These are phyloP conservation scores for Indicator maculatus DNA, from an alignment of 2,113 vertebrate species.

Conservation along the genomic window DNA sequence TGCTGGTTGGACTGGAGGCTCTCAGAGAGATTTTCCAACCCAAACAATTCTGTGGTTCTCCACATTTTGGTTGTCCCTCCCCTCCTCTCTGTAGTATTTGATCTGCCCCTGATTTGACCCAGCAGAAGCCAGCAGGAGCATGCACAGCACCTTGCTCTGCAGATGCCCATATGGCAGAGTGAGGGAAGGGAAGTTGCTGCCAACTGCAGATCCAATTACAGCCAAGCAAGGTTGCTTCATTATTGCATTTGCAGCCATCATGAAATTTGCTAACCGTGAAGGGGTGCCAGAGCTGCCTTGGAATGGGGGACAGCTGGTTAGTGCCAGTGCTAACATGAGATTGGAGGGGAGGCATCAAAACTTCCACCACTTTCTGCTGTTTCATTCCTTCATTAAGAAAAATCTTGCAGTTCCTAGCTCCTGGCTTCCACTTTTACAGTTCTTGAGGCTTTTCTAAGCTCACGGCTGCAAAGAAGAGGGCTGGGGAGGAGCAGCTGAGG, in stretches of 20 bases:
- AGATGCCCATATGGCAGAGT: conserved; percentile 69
- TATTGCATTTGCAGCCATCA: conserved; percentile 76
- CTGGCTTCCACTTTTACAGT: neutral
- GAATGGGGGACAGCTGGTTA: conserved; percentile 73
- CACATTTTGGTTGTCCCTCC: neutral
- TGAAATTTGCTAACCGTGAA: conserved; percentile 71
- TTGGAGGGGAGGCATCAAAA: conserved; percentile 21
- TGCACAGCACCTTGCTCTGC: conserved; percentile 54
- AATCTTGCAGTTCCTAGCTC: neutral
- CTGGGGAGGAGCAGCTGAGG: too few relatives aligned
- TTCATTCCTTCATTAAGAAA: neutral
- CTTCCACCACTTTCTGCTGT: neutral
- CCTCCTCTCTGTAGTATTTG: neutral
- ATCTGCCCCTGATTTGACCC: conserved; percentile 20
- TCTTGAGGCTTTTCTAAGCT: neutral
- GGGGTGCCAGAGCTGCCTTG: conserved; percentile 68
- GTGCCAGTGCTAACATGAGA: conserved; percentile 42
- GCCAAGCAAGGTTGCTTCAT: conserved; percentile 74
- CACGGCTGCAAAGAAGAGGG: too few relatives aligned
- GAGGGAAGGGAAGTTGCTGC: conserved; percentile 62
- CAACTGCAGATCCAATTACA: conserved; percentile 72
- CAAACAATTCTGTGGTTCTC: neutral
- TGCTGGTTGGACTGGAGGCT: too few relatives aligned
- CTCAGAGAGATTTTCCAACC: too few relatives aligned
- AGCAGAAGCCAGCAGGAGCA: conserved; percentile 53